Evolutionary conservation across 2,113 vertebrate species (phyloP).

Genomic region (Paratilapia polleni): DNA sequence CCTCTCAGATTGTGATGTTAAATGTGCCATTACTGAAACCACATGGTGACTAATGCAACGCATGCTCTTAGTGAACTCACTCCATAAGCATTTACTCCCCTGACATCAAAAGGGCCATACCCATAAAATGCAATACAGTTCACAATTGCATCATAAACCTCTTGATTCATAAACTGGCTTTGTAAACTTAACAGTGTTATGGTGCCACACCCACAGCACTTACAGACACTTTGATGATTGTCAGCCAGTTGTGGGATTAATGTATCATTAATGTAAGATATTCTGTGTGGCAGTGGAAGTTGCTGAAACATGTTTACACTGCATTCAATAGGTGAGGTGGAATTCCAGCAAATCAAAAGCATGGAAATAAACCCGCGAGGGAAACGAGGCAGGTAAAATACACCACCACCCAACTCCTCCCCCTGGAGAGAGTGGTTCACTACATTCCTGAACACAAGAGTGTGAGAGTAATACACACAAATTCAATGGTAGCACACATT

Average conservation of each 20-base stretch:
- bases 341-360: conserved; percentile 55
- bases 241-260: conserved; percentile 3
- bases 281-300: conserved; percentile 11
- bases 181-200: conserved; percentile 50
- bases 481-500: conserved; percentile 22
- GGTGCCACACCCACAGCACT: conserved; percentile 44
- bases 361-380: conserved; percentile 63
- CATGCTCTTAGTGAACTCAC: conserved; percentile 43
- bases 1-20: neutral
- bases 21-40: neutral
- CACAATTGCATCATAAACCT: conserved; percentile 62
- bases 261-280: neutral
- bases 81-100: conserved; percentile 55
- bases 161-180: conserved; percentile 48
- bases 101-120: conserved; percentile 61
- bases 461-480: conserved; percentile 48
- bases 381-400: conserved; percentile 45
- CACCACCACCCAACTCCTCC: conserved; percentile 15
- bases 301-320: conserved; percentile 65
- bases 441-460: conserved; percentile 56
- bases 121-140: conserved; percentile 45
- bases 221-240: conserved; percentile 1
- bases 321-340: conserved; percentile 23
- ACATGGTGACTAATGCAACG: neutral
- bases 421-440: conserved; percentile 29